phyloP scores from a whole-genome alignment of 2,113 vertebrate genomes.

The Peromyscus californicus region DNA sequence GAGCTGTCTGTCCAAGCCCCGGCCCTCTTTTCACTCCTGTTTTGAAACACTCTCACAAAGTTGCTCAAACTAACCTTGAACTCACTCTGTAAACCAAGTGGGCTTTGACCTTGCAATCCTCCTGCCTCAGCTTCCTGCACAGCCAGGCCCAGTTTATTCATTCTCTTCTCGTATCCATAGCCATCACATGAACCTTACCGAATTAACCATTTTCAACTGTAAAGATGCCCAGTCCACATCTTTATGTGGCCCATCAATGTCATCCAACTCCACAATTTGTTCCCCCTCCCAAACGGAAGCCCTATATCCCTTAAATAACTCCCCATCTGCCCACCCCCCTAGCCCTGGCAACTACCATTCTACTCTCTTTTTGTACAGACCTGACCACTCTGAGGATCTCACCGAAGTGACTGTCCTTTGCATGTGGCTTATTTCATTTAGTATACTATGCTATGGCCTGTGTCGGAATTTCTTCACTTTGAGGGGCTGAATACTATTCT shows the following conservation, averaged over 20 bases:
- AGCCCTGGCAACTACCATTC: background rate
- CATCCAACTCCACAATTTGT: background rate
- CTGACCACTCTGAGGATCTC: background rate
- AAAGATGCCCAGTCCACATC: background rate
- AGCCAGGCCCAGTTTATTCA: background rate
- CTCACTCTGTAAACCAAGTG: background rate
- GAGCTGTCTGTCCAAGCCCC: background rate
- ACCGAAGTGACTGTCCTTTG: background rate
- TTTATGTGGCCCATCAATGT: background rate
- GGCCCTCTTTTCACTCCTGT: background rate
- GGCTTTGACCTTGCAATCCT: background rate
- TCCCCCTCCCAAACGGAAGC: background rate
- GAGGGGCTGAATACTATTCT: background rate
- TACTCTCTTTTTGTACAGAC: background rate
- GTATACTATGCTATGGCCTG: background rate
- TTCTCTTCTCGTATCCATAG: background rate
- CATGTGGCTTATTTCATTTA: background rate
- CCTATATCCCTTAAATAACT: background rate
- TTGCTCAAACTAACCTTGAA: background rate
- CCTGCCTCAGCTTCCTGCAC: too few relatives aligned
- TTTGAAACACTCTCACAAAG: background rate
- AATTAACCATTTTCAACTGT: background rate
- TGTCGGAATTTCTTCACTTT: background rate
- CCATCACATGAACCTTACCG: background rate
- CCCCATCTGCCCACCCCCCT: background rate